Percentiles rank a stretch among this genome's conserved stretches.
These are phyloP conservation scores for Apteryx mantelli DNA, from an alignment of 2,113 vertebrate genomes.

Conservation along the genomic window DNA sequence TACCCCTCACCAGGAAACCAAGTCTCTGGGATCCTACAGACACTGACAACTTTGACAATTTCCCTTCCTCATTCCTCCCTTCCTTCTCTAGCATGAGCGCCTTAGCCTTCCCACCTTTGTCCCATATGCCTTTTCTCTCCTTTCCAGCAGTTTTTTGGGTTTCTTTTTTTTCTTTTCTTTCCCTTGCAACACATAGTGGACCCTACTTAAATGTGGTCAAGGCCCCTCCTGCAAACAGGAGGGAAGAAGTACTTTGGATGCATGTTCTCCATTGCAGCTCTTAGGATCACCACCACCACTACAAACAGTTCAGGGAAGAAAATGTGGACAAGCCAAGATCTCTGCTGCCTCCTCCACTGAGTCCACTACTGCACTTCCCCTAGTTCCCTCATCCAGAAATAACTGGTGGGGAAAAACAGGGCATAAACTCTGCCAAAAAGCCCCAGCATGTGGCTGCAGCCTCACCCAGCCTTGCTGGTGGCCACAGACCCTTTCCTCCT, in stretches of 20 bases:
- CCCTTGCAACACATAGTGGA: not conserved
- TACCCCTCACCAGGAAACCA: not conserved
- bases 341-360: not conserved
- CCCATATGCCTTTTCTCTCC: rapidly evolving
- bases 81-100: not conserved
- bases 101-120: not conserved
- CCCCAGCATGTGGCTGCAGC: not conserved
- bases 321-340: not conserved
- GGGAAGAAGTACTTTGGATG: not conserved
- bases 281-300: not conserved
- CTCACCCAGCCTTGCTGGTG: not conserved
- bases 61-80: not conserved
- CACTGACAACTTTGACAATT: not conserved
- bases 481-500: not conserved
- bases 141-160: not conserved
- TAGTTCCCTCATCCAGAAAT: not conserved
- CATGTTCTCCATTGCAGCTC: not conserved
- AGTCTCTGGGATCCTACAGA: not conserved
- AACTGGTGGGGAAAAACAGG: not conserved
- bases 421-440: not conserved
- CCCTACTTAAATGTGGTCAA: not conserved
- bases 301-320: not conserved
- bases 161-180: not conserved
- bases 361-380: not conserved
- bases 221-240: not conserved